Evolutionary conservation across 2,797 vertebrate species (phyloP).

Genomic region (Mormyrops boulengeri): DNA sequence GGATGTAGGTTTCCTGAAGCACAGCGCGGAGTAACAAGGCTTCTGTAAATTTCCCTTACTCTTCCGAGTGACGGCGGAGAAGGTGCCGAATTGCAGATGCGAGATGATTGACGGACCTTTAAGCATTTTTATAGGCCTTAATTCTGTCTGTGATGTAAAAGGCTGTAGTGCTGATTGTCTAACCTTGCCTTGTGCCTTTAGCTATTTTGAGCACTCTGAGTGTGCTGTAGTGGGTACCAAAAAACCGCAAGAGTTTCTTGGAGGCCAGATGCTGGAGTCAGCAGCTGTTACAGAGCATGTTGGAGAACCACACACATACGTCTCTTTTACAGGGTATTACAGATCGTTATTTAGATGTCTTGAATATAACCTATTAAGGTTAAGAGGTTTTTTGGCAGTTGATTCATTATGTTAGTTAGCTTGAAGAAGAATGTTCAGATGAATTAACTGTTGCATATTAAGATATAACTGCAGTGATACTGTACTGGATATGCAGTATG

Average conservation of each 20-base stretch:
- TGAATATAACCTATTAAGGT: background rate
- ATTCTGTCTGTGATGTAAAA: background rate
- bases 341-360: background rate
- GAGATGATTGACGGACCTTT: background rate
- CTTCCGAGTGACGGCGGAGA: background rate
- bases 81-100: background rate
- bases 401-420: background rate
- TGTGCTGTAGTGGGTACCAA: background rate
- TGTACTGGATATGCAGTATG: background rate
- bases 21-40: conserved; percentile 21
- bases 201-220: background rate
- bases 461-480: background rate
- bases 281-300: background rate
- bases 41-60: conserved; percentile 21
- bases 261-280: background rate
- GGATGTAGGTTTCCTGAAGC: conserved; percentile 31
- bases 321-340: background rate
- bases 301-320: background rate
- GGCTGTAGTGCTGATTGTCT: background rate
- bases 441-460: background rate
- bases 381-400: background rate
- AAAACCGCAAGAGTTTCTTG: background rate
- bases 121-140: background rate
- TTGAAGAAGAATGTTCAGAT: background rate
- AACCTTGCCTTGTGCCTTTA: background rate